Evolutionary conservation across 2,888 invertebrate species (phyloP).

Genomic region (Drosophila parthenogenetica): DNA sequence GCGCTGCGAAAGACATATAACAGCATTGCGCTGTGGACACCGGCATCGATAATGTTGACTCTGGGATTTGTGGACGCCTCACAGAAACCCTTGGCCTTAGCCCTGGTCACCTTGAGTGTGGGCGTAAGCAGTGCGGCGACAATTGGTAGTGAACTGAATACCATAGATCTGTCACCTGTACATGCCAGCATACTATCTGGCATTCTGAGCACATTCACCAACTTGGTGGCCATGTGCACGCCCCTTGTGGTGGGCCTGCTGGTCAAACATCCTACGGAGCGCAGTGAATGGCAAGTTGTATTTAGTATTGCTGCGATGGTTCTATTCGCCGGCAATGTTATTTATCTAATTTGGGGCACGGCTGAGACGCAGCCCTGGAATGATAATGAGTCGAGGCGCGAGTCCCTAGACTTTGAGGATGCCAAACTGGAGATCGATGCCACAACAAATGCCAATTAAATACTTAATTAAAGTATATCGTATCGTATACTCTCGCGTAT

Average conservation of each 20-base stretch:
- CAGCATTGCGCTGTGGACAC: constrained; percentile 85
- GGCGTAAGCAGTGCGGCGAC: constrained; percentile 81
- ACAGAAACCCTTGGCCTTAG: constrained; percentile 84
- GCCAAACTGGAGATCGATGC: constrained; percentile 47
- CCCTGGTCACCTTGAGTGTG: constrained; percentile 86
- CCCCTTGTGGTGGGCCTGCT: constrained; percentile 87
- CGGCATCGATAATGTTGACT: constrained; percentile 86
- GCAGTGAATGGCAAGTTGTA: constrained; percentile 89
- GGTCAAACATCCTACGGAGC: constrained; percentile 85
- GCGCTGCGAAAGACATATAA: constrained; percentile 77
- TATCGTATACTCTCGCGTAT: constrained; percentile 1
- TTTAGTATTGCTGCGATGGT: constrained; percentile 89
- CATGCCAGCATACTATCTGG: constrained; percentile 89
- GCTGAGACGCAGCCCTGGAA: constrained; percentile 89
- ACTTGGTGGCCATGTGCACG: constrained; percentile 87
- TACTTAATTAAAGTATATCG: constrained; percentile 15
- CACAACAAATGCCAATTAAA: constrained; percentile 6
- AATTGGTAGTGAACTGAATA: constrained; percentile 86
- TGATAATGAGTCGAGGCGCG: constrained; percentile 83
- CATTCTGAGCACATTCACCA: constrained; percentile 87
- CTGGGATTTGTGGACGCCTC: constrained; percentile 85
- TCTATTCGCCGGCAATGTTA: constrained; percentile 89
- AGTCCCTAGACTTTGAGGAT: constrained; percentile 40
- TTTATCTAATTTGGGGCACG: constrained; percentile 90
- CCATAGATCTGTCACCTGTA: constrained; percentile 88